Conservation (phyloP, 2,888 invertebrate genomes). For the Ichneumoninae sp. region DNA sequence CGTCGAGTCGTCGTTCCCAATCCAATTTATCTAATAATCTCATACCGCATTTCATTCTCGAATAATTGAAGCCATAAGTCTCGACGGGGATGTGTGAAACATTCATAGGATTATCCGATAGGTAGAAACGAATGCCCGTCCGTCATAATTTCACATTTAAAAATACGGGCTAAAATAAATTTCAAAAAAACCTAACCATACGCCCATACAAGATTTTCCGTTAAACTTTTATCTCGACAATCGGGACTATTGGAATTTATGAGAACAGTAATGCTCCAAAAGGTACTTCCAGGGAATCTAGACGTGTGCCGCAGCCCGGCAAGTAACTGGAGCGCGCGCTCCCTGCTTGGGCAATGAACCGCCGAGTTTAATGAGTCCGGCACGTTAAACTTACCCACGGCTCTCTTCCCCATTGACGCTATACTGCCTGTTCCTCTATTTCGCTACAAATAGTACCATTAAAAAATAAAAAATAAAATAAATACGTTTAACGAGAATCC, state of each 20-base stretch:
- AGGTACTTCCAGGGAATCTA: slow-evolving; percentile 28
- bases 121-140: neutral
- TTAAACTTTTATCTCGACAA: slow-evolving; percentile 52
- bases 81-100: neutral
- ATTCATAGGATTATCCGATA: neutral
- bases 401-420: slow-evolving; percentile 25
- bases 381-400: slow-evolving; percentile 65
- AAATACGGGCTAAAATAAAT: neutral
- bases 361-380: slow-evolving; percentile 64
- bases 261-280: slow-evolving; percentile 43
- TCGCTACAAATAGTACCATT: slow-evolving; percentile 10
- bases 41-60: neutral
- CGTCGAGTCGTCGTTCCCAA: neutral
- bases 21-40: neutral
- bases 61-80: slow-evolving; percentile 8
- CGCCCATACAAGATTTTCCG: neutral
- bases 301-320: slow-evolving; percentile 41
- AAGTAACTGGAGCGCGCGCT: slow-evolving; percentile 25
- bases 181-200: neutral
- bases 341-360: slow-evolving; percentile 64
- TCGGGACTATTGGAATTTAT: slow-evolving; percentile 33
- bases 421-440: neutral
- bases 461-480: neutral
- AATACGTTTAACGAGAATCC: slow-evolving; percentile 3
- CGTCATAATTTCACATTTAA: neutral